phyloP scores from a whole-genome alignment of 2,113 vertebrate genomes.

The Spea bombifrons region DNA sequence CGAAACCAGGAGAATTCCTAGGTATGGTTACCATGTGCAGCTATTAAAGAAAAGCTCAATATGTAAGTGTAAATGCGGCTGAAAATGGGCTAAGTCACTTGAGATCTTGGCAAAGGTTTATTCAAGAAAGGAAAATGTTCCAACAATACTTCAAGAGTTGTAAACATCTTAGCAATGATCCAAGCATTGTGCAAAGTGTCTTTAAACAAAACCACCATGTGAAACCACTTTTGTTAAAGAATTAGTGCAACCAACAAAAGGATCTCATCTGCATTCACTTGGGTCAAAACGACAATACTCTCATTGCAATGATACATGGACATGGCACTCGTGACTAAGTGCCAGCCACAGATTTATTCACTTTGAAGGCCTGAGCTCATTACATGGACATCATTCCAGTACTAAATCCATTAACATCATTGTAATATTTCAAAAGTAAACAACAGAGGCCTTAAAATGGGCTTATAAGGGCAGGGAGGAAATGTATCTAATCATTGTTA shows the following conservation, averaged over 20 bases:
- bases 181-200: background rate
- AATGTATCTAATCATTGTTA: constrained; percentile 20
- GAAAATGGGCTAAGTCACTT: constrained; percentile 39
- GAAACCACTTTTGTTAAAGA: constrained; percentile 20
- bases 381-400: background rate
- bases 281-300: constrained; percentile 10
- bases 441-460: constrained; percentile 13
- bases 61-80: constrained; percentile 33
- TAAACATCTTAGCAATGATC: constrained; percentile 20
- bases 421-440: constrained; percentile 26
- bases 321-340: background rate
- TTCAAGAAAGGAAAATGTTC: constrained; percentile 11
- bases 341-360: constrained; percentile 3
- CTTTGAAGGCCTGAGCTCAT: constrained; percentile 6
- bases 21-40: too few species aligned
- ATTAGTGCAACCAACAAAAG: constrained; percentile 12
- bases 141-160: constrained; percentile 23
- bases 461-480: constrained; percentile 13
- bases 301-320: constrained; percentile 2
- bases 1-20: too few species aligned
- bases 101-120: constrained; percentile 10
- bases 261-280: constrained; percentile 32
- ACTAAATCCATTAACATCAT: constrained; percentile 28
- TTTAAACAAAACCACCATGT: constrained; percentile 15
- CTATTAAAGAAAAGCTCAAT: too few species aligned